Conservation (phyloP, 2,888 invertebrate genomes). For the Acleris sparsana region DNA sequence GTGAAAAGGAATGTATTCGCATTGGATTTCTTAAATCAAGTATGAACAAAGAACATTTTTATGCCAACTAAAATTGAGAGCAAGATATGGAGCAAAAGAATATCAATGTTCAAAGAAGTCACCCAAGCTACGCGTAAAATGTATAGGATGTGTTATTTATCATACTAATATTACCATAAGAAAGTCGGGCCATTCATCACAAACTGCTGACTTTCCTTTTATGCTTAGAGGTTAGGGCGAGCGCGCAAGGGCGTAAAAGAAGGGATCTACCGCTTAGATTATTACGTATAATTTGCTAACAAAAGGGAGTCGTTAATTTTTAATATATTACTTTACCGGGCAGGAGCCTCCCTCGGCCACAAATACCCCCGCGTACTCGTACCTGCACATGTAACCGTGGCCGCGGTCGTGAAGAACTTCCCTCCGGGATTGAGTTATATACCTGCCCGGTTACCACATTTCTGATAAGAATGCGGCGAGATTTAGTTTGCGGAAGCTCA, state of each 20-base stretch:
- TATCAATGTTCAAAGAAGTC: background rate
- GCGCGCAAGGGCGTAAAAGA: conserved; percentile 49
- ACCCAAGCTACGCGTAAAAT: conserved; percentile 20
- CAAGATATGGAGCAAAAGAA: background rate
- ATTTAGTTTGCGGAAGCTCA: conserved; percentile 22
- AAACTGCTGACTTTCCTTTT: conserved; percentile 63
- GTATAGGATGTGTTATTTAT: conserved; percentile 58
- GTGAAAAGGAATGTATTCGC: background rate
- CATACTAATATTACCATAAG: conserved; percentile 66
- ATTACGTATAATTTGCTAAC: conserved; percentile 62
- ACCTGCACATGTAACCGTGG: conserved; percentile 15
- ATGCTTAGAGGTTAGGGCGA: conserved; percentile 53
- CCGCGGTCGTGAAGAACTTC: conserved; percentile 24
- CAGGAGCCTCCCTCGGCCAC: conserved; percentile 24
- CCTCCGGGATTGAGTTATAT: conserved; percentile 5
- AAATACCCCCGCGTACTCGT: conserved; percentile 1
- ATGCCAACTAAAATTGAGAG: no score
- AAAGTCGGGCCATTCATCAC: conserved; percentile 71
- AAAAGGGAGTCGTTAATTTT: conserved; percentile 60
- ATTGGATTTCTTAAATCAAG: background rate
- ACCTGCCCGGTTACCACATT: conserved; percentile 11
- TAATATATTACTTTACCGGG: conserved; percentile 56
- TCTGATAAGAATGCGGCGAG: conserved; percentile 8
- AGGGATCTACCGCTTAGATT: conserved; percentile 49
- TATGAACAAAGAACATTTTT: no score